phyloP scores from a whole-genome alignment of 2,113 vertebrate species.

The Cyanoramphus novaezelandiae region DNA sequence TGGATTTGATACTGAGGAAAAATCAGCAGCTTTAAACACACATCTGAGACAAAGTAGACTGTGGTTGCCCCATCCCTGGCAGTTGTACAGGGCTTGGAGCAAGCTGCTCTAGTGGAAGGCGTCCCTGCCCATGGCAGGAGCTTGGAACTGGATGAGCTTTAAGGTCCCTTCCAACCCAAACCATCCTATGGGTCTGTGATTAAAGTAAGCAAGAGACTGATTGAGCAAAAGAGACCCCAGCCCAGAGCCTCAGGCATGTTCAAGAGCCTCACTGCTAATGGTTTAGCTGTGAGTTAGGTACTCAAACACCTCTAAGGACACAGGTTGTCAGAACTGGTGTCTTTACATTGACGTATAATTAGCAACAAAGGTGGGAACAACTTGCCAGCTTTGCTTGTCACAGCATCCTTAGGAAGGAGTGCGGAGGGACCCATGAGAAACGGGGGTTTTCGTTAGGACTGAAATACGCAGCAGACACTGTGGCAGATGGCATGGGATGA shows the following conservation, averaged over 20 bases:
- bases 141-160: neutral
- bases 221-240: neutral
- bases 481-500: conserved; percentile 25
- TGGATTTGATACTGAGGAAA: neutral
- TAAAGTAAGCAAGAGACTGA: neutral
- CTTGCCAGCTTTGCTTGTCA: neutral
- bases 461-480: neutral
- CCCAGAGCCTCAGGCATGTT: neutral
- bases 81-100: neutral
- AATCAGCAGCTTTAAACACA: neutral
- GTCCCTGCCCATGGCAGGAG: neutral
- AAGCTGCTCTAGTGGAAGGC: neutral
- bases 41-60: neutral
- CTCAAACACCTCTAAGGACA: neutral
- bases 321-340: neutral
- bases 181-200: neutral
- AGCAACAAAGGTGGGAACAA: conserved; percentile 18
- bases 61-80: neutral
- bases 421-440: neutral
- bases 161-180: neutral
- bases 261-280: neutral
- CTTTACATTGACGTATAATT: neutral
- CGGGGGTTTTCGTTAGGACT: neutral
- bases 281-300: neutral
- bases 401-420: neutral